Conservation (phyloP, 2,797 vertebrate species). For the Yasuhikotakia modesta region DNA sequence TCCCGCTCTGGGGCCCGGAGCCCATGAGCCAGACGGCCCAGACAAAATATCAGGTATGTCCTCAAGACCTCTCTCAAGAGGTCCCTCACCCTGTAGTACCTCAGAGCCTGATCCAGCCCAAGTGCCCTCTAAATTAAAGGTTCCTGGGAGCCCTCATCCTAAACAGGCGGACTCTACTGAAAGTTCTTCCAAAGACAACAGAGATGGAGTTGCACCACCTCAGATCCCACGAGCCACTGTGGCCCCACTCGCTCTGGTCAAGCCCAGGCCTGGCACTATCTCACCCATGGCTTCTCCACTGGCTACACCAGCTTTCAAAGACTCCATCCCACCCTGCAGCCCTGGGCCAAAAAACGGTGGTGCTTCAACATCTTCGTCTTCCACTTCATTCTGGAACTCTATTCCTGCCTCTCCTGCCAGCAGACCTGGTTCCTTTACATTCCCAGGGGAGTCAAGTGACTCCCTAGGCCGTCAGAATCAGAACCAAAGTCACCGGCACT, state of each 20-base stretch:
- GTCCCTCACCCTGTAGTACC: slow-evolving; percentile 64
- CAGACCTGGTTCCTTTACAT: slow-evolving; percentile 95
- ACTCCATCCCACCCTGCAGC: slow-evolving; percentile 86
- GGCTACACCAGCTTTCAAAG: slow-evolving; percentile 87
- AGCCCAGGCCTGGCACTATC: slow-evolving; percentile 84
- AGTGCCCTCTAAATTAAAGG: slow-evolving; percentile 69
- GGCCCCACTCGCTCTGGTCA: slow-evolving; percentile 85
- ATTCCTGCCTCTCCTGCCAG: slow-evolving; percentile 94
- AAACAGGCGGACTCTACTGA: slow-evolving; percentile 71
- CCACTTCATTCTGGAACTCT: slow-evolving; percentile 90
- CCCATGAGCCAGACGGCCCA: slow-evolving; percentile 87
- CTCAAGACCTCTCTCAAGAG: slow-evolving; percentile 77
- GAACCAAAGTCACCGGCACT: slow-evolving; percentile 81
- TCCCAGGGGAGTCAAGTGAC: slow-evolving; percentile 90
- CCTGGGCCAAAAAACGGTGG: slow-evolving; percentile 85
- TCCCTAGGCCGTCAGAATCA: slow-evolving; percentile 80
- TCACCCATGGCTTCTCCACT: slow-evolving; percentile 85
- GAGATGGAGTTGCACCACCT: slow-evolving; percentile 66
- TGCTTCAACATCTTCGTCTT: slow-evolving; percentile 39
- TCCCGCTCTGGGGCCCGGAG: slow-evolving; percentile 87
- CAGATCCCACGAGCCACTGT: slow-evolving; percentile 79
- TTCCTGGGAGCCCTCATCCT: slow-evolving; percentile 81
- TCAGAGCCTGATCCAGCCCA: slow-evolving; percentile 66
- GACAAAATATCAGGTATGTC: slow-evolving; percentile 98
- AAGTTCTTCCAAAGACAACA: slow-evolving; percentile 68